Evolutionary conservation across 2,888 invertebrate genomes (phyloP), one percentile per base, ranked within the genome.

Genomic region (Panopea generosa): DNA sequence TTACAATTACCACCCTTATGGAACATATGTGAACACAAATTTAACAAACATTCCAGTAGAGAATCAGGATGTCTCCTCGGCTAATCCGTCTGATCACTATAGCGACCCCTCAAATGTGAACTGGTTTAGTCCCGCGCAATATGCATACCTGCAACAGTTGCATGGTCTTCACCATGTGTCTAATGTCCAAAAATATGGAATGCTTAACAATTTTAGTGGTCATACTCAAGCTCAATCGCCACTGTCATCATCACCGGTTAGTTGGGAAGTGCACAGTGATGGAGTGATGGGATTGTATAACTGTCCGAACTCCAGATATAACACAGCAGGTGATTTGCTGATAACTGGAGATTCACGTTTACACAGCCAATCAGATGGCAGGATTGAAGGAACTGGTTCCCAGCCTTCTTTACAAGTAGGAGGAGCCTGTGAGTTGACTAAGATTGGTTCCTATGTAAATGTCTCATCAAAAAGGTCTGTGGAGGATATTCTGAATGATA

Each of bases 401-500:
- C 40, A 71, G 26, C 67, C 73, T 7, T 33, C 66, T 26, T 38
- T 72, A 9, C 45, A 57, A 14, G 40, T 67, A 27, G 63, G 38
- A 7, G 71, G 61, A 4, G 63, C 49, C 24, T 74, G 61, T 53
- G 68, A 71, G 18, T 57, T 77, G 49, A 45, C 71, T 16, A 78
- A 75, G 53, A 68, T 78, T 55, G 74, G 78, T 62, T 76, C 76
- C 11, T 78, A 70, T 61, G 71, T 82, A 22, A 78, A 78, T 73
- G 73, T 82, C 63, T 73, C 78, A 29, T 86, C 77, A 47, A 87
- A 81, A 76, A 82, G 83, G n/a, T 86, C 87, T 40, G 88, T 87
- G 24, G 85, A 85, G 27, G 88, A 90, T 22, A 87, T 90, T 52
- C 60, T 89, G 52, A 78, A 76, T 29, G 89, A 88, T 57, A 85